A percentile compares a stretch with the other conserved stretches of the same genome.
phyloP scores from a whole-genome alignment of 2,888 invertebrate genomes.

The Sepiola atlantica region DNA sequence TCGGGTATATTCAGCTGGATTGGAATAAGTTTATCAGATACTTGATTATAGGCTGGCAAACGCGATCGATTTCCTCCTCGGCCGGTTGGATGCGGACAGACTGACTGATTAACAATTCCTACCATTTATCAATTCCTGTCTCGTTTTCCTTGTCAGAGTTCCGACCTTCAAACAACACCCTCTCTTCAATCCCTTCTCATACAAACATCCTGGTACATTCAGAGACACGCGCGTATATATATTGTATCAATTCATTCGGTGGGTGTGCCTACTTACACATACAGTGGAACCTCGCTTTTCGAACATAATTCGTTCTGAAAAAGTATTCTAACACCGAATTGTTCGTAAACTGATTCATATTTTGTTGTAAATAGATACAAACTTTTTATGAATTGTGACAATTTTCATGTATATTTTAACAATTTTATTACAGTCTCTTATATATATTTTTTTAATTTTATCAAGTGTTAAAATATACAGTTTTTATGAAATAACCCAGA shows the following conservation, averaged over 20 bases:
- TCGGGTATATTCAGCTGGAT: neutral
- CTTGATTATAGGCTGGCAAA: neutral
- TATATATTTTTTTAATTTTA: too few relatives aligned
- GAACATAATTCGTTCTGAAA: too few relatives aligned
- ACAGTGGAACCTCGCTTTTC: too few relatives aligned
- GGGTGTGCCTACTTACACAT: neutral
- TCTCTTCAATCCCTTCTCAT: neutral
- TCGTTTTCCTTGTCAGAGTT: neutral
- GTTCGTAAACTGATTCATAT: too few relatives aligned
- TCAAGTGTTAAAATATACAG: too few relatives aligned
- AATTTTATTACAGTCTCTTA: too few relatives aligned
- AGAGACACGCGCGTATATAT: neutral
- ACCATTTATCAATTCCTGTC: conserved; percentile 12
- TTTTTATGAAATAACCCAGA: too few relatives aligned
- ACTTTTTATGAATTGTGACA: too few relatives aligned
- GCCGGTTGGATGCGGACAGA: neutral
- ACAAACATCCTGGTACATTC: neutral
- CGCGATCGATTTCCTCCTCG: neutral
- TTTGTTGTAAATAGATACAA: too few relatives aligned
- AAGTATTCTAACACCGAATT: too few relatives aligned
- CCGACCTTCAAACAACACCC: neutral
- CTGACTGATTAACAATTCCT: neutral
- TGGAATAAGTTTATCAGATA: neutral
- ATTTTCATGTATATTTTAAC: too few relatives aligned
- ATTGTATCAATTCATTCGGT: neutral